Conservation (phyloP, 1,140 invertebrate species). For the Eupeodes corollae region DNA sequence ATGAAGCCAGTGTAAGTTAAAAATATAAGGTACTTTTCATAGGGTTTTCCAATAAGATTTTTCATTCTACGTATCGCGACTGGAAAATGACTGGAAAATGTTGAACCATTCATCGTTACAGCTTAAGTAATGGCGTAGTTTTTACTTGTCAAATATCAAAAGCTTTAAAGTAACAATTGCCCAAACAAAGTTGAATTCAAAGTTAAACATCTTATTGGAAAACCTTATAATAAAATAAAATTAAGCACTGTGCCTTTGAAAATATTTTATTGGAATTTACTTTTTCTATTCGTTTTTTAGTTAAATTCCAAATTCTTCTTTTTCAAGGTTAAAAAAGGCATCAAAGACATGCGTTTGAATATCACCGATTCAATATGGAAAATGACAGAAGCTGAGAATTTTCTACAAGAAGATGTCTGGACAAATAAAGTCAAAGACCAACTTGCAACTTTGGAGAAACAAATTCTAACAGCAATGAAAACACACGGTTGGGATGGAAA, state of each 20-base stretch:
- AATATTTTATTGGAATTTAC: not conserved
- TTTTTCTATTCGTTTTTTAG: not conserved
- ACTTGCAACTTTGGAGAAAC: conserved; percentile 60
- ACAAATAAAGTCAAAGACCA: conserved; percentile 28
- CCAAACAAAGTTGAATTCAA: not conserved
- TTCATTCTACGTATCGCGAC: no score
- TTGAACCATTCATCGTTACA: no score
- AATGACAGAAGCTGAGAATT: conserved; percentile 47
- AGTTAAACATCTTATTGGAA: not conserved
- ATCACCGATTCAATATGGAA: conserved; percentile 70
- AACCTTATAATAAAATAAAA: not conserved
- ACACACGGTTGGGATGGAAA: conserved; percentile 85
- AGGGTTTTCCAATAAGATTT: no score
- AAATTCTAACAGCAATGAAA: conserved; percentile 71
- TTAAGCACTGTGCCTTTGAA: not conserved
- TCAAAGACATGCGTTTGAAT: conserved; percentile 57
- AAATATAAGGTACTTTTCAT: no score
- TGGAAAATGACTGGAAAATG: no score
- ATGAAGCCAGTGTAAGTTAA: conserved; percentile 58
- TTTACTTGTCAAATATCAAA: no score
- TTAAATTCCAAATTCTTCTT: not conserved
- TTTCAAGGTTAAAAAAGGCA: conserved; percentile 63
- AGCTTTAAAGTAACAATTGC: no score
- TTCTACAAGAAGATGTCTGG: conserved; percentile 25
- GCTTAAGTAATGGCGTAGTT: no score